Conservation (phyloP, 2,888 invertebrate species). For the Erebia aethiops region DNA sequence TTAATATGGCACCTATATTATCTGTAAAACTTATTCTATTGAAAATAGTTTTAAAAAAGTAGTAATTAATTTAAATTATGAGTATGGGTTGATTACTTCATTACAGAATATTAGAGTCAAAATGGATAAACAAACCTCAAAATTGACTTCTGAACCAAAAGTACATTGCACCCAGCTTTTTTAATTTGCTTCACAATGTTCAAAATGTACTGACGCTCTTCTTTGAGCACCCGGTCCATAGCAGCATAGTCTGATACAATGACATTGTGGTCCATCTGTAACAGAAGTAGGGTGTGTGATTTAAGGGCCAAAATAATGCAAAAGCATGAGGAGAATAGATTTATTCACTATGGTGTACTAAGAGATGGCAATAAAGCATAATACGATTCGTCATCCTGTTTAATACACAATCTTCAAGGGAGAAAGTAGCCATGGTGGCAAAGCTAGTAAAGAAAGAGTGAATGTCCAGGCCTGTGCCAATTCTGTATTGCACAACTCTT, state of each 20-base stretch:
- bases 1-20: neutral
- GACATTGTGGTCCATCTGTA: conserved; percentile 96
- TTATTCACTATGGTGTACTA: no score
- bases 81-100: no score
- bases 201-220: conserved; percentile 98
- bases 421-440: no score
- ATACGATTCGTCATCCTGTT: no score
- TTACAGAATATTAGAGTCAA: neutral
- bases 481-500: no score
- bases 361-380: no score
- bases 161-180: conserved; percentile 98
- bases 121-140: conserved; percentile 80
- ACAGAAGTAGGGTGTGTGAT: conserved; percentile 1
- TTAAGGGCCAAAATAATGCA: no score
- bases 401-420: no score
- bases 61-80: no score
- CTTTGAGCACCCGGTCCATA: conserved; percentile 99
- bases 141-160: conserved; percentile 93
- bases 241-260: conserved; percentile 99
- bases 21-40: neutral
- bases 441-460: no score
- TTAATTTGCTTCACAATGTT: conserved; percentile 99
- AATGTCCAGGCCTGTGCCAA: no score
- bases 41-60: neutral
- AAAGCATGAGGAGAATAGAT: no score